Percentiles rank a stretch among this genome's conserved stretches.
Conservation (phyloP, 2,888 invertebrate species). For the Lithosia quadra region DNA sequence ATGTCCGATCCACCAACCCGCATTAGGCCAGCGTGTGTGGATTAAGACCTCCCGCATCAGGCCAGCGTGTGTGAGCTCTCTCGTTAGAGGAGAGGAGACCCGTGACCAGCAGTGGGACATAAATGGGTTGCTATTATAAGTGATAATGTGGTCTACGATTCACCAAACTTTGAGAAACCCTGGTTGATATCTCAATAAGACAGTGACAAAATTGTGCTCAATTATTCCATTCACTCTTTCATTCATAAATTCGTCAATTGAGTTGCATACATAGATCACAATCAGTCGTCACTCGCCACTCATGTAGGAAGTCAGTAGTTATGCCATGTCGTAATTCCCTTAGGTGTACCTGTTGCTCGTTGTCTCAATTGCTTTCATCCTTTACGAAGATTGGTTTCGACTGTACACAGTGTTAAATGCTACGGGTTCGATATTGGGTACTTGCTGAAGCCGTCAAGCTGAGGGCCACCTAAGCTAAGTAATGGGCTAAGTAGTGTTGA, state of each 20-base stretch:
- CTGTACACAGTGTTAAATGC: not conserved
- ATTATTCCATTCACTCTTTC: not conserved
- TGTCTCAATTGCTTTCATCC: not conserved
- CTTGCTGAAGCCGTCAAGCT: too few relatives aligned
- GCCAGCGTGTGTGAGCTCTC: too few relatives aligned
- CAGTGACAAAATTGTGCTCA: not conserved
- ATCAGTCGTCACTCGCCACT: not conserved
- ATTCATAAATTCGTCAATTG: constrained; percentile 4
- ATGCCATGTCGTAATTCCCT: not conserved
- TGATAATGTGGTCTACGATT: too few relatives aligned
- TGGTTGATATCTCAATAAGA: not conserved
- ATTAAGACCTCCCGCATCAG: too few relatives aligned
- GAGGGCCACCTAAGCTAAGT: too few relatives aligned
- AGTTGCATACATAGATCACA: not conserved
- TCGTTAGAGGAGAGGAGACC: too few relatives aligned
- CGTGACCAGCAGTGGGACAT: too few relatives aligned
- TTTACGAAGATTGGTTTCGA: not conserved
- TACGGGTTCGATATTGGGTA: not conserved
- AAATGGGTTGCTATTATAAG: too few relatives aligned
- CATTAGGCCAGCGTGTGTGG: too few relatives aligned
- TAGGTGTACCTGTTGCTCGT: not conserved
- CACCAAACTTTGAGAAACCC: not conserved
- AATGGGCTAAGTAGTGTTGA: too few relatives aligned
- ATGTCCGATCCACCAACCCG: too few relatives aligned
- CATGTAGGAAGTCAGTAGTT: not conserved